Percentiles rank a stretch among this genome's conserved stretches.
These are phyloP conservation scores for Cryptoblepharus egeriae DNA, from an alignment of 2,797 vertebrate genomes.

Conservation along the genomic window DNA sequence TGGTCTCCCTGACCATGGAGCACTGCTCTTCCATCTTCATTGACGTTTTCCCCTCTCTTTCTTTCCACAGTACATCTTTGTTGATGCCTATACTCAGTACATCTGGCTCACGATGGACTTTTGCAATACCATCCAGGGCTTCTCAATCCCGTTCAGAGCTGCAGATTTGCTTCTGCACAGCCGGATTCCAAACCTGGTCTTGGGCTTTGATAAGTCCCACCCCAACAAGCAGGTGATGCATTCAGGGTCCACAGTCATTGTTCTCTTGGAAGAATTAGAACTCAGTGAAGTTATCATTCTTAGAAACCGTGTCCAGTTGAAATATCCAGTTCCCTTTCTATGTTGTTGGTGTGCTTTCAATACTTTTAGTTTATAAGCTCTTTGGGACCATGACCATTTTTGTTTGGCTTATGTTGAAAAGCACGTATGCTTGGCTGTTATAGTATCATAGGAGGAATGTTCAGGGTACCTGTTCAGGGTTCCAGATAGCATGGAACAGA, in stretches of 20 bases:
- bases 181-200: conserved; percentile 83
- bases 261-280: no score
- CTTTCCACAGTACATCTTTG: conserved; percentile 89
- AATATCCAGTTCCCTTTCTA: neutral
- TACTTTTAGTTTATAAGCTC: no score
- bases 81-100: conserved; percentile 87
- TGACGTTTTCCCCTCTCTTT: neutral
- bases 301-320: neutral
- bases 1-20: no score
- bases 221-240: conserved; percentile 89
- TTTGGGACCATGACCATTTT: neutral
- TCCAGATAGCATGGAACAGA: no score
- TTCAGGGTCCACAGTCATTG: no score
- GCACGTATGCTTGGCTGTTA: no score
- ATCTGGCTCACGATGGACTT: conserved; percentile 96
- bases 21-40: neutral
- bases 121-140: conserved; percentile 87
- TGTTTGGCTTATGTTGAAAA: no score
- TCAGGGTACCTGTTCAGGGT: no score
- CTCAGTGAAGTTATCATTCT: no score
- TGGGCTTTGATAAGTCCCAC: conserved; percentile 93
- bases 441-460: no score
- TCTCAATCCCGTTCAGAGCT: conserved; percentile 89
- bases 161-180: conserved; percentile 92
- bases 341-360: neutral